Evolutionary conservation across 2,113 vertebrate species (phyloP).

Genomic region (Cynocephalus volans): DNA sequence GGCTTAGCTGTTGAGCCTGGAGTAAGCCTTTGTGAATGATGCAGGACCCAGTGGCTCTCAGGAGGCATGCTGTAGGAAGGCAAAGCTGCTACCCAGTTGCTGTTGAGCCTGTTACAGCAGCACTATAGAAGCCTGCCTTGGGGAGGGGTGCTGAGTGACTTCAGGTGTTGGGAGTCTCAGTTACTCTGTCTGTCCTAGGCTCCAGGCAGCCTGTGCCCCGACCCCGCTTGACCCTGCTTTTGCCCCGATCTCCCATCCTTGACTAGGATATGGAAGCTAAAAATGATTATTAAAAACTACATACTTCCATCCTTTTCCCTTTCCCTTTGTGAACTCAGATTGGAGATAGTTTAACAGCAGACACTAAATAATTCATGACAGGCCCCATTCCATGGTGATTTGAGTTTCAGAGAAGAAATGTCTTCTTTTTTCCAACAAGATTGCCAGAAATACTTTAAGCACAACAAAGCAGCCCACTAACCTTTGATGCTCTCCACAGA

Average conservation of each 20-base stretch:
- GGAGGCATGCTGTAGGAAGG: no score
- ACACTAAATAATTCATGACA: background rate
- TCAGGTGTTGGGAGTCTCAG: no score
- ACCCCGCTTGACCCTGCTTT: no score
- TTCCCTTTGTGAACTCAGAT: background rate
- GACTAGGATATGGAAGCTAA: background rate
- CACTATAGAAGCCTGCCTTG: no score
- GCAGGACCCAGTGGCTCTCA: no score
- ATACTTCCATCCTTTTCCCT: background rate
- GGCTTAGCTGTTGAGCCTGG: no score
- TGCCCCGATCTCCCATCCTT: background rate
- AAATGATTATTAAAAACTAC: slow-evolving; percentile 10
- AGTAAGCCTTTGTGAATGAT: no score
- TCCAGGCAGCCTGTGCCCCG: no score
- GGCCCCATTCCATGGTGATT: background rate
- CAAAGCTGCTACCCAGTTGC: no score
- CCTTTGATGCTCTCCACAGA: slow-evolving; percentile 63
- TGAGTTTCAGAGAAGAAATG: slow-evolving; percentile 59
- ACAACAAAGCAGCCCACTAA: background rate
- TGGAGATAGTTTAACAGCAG: background rate
- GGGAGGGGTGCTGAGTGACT: no score
- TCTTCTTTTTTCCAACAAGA: slow-evolving; percentile 57
- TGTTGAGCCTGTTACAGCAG: no score
- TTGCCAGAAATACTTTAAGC: slow-evolving; percentile 57
- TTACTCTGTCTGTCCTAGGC: no score